phyloP scores from a whole-genome alignment of 2,888 invertebrate species.

The Conops quadrifasciatus region DNA sequence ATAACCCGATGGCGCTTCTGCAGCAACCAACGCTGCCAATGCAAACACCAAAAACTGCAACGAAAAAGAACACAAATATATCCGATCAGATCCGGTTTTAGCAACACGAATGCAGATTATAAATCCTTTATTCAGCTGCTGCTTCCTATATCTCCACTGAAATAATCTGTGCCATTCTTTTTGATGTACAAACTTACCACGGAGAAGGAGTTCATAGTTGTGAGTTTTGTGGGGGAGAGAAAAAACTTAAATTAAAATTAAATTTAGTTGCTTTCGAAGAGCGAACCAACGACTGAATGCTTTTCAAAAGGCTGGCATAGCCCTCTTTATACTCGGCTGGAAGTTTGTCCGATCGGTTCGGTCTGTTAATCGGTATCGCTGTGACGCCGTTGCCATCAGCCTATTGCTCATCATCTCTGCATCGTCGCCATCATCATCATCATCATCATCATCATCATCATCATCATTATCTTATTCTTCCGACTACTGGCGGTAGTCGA shows the following conservation, averaged over 20 bases:
- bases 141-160: slow-evolving; percentile 8
- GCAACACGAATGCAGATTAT: too few relatives aligned
- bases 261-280: slow-evolving; percentile 65
- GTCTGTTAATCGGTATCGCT: slow-evolving; percentile 19
- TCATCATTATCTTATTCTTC: slow-evolving; percentile 5
- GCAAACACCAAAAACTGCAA: slow-evolving; percentile 85
- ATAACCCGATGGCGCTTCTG: slow-evolving; percentile 81
- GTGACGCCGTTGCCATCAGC: slow-evolving; percentile 38
- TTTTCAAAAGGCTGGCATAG: slow-evolving; percentile 59
- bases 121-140: slow-evolving; percentile 26
- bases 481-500: slow-evolving; percentile 25
- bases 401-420: slow-evolving; percentile 21
- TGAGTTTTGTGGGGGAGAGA: slow-evolving; percentile 61
- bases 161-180: slow-evolving; percentile 12
- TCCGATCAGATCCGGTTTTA: too few relatives aligned
- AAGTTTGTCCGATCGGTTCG: slow-evolving; percentile 25
- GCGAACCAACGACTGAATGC: slow-evolving; percentile 67
- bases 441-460: slow-evolving; percentile 7
- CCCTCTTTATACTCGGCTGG: slow-evolving; percentile 63
- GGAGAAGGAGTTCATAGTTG: slow-evolving; percentile 67
- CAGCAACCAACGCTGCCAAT: slow-evolving; percentile 77
- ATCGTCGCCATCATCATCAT: slow-evolving; percentile 20
- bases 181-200: slow-evolving; percentile 62
- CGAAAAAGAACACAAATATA: slow-evolving; percentile 24
- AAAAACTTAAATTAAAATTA: slow-evolving; percentile 61